Base-by-base conservation (phyloP, 2,888 invertebrate species). In the Latheticus oryzae region DNA sequence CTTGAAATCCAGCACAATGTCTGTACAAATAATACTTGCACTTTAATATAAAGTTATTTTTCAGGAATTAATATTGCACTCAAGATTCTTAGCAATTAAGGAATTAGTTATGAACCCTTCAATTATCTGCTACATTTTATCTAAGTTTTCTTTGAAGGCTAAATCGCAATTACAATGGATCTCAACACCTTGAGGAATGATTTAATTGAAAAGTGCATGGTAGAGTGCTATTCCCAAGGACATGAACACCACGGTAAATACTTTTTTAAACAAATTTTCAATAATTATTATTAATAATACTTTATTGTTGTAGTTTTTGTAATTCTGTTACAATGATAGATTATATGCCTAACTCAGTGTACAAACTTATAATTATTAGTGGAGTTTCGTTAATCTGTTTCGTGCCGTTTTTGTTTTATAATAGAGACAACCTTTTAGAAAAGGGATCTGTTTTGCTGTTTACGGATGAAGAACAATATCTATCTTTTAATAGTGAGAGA, bases 321-420 rank as follows among this genome's bases (percentile, higher is more conserved):
- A n/a, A n/a, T n/a, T 19, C 21, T 3, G 21, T 8, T 42, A 52
- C 32, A 37, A 51, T 51, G 51, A 17, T 51, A 11, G 33, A 52
- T 2, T 17, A 42, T 16, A n/a, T 30, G 7, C 21, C 51, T 16
- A 16, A 8, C n/a, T 24, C 37, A 15, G 21, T 24, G 21, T 51
- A 32, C 33, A 52, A 52, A 52, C 2, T 40, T n/a, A 8, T 33
- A 1, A 15, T 42, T n/a, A 7, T 52, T 2, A 11, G 21, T 8
- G 42, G 11, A 24, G 7, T 52, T 15, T 30, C 30, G 7, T 9
- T 52, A 8, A 5, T 40, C 9, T 32, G 30, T 13, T 42, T 52
- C 11, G 11, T 52, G 9, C 42, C 33, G 4, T n/a, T 52, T 9
- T 23, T 51, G 3, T 51, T 28, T 12, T 51, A 40, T 35, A 30